A percentile compares a stretch with the other conserved stretches of the same genome.
Evolutionary conservation across 2,113 vertebrate species (phyloP).

Genomic region (Cyanoderma ruficeps): DNA sequence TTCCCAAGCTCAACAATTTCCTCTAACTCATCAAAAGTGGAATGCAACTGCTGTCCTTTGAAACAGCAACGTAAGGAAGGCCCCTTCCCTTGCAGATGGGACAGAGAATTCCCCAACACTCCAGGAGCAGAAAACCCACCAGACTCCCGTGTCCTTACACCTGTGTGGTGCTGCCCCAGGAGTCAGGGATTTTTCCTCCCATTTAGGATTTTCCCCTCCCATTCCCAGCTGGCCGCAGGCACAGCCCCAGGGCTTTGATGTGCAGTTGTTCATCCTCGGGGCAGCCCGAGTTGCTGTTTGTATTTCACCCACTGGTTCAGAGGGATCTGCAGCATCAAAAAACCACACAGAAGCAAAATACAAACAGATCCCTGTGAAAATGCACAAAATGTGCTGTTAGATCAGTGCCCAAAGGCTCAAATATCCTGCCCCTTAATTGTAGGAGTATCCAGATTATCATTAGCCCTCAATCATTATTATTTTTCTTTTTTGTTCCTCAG

Average conservation of each 20-base stretch:
- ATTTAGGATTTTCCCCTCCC: not conserved
- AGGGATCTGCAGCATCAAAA: not conserved
- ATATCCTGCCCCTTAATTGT: not conserved
- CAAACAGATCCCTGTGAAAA: not conserved
- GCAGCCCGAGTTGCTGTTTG: not conserved
- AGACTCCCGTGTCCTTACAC: not conserved
- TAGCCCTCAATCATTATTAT: not conserved
- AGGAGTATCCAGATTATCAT: not conserved
- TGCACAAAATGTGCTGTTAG: not conserved
- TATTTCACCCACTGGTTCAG: not conserved
- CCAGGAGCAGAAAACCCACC: rapidly evolving
- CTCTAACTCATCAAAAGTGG: not conserved
- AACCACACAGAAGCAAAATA: not conserved
- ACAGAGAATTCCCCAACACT: not conserved
- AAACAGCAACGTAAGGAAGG: not conserved
- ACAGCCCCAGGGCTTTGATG: not conserved
- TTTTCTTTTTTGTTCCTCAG: not conserved
- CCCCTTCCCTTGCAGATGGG: not conserved
- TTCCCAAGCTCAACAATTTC: not conserved
- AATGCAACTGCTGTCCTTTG: not conserved
- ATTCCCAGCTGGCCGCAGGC: not conserved
- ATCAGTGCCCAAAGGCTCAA: not conserved
- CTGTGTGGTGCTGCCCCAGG: not conserved
- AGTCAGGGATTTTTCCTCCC: not conserved
- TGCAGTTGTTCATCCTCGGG: not conserved